Base-by-base conservation (phyloP, 2,113 vertebrate genomes). In the Chaetura pelagica region DNA sequence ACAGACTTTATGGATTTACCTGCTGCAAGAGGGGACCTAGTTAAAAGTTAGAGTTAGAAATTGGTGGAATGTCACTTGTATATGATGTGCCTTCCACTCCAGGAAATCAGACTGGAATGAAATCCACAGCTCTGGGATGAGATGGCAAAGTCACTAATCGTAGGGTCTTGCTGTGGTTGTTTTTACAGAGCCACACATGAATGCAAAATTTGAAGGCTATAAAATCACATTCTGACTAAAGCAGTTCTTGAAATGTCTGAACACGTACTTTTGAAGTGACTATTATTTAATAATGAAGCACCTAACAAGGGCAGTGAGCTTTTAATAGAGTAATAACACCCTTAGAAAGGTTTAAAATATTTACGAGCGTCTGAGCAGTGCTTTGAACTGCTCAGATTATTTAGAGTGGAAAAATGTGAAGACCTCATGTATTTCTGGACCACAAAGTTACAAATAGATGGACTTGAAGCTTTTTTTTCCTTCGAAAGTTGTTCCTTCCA, bases 291-390 rank as follows among this genome's bases (percentile, higher is more conserved):
- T 85, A 80, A 79, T 2, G 18, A 79, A 85, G 35, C 10, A 20
- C 12, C 35, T 35, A 74, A 88, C 8, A 22, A 38, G 10, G 38
- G 4, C 63, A 77, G 23, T 7, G 35, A 21, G 29, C 9, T 51
- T 67, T 91, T 29, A 81, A 62, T 62, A 16, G 7, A 54, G 10
- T 77, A 96, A 86, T 91, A 46, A 42, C 18, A 42, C 10, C 6
- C 17, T 19, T 15, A 30, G 10, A 44, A 80, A 77, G 21, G 1
- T 15, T 38, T 26, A 46, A 77, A 90, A 40, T 8, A 35, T 3
- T 46, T 26, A 61, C 0, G 1, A 77, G 77, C 1, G 0, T 46
- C 69, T 63, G 17, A 62, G 86, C 81, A 49, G 4, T 5, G 48
- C 87, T 94, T 94, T 92, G 84, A 89, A 91, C 67, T 68, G 19